Percentiles rank a stretch among this genome's conserved stretches.
Evolutionary conservation across 2,113 vertebrate genomes (phyloP).

Genomic region (Pygathrix nemaeus): DNA sequence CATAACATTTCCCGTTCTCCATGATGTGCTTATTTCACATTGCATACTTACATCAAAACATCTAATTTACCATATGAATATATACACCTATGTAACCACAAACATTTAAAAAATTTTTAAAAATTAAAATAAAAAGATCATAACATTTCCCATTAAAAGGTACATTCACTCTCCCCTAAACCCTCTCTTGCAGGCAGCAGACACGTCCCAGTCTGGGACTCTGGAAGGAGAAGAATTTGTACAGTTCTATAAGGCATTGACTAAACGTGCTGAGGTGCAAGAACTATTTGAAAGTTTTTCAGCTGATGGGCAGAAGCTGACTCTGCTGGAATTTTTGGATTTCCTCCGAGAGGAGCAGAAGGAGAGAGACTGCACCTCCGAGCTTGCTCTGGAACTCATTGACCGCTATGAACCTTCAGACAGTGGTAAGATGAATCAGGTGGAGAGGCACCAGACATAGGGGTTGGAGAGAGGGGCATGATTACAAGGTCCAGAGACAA

Average conservation of each 20-base stretch:
- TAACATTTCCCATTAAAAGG: background rate
- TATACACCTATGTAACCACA: too few species aligned
- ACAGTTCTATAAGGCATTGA: conserved; percentile 95
- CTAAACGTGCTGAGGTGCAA: conserved; percentile 91
- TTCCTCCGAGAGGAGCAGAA: conserved; percentile 92
- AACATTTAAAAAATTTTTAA: too few species aligned
- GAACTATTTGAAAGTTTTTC: conserved; percentile 93
- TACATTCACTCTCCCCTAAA: background rate
- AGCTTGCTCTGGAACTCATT: conserved; percentile 90
- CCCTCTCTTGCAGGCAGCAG: conserved; percentile 87
- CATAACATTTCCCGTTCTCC: background rate
- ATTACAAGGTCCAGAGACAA: background rate
- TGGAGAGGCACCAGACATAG: background rate
- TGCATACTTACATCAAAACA: too few species aligned
- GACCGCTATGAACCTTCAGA: conserved; percentile 91
- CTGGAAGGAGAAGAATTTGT: conserved; percentile 95
- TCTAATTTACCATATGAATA: too few species aligned
- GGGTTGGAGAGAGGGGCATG: background rate
- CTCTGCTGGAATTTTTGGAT: conserved; percentile 91
- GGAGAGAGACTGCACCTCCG: conserved; percentile 83
- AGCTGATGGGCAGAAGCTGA: conserved; percentile 90
- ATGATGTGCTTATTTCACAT: too few species aligned
- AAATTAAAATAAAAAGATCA: background rate
- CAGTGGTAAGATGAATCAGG: conserved; percentile 84
- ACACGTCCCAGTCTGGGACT: conserved; percentile 88